Evolutionary conservation across 2,797 vertebrate genomes (phyloP).

Genomic region (Nannoperca australis): DNA sequence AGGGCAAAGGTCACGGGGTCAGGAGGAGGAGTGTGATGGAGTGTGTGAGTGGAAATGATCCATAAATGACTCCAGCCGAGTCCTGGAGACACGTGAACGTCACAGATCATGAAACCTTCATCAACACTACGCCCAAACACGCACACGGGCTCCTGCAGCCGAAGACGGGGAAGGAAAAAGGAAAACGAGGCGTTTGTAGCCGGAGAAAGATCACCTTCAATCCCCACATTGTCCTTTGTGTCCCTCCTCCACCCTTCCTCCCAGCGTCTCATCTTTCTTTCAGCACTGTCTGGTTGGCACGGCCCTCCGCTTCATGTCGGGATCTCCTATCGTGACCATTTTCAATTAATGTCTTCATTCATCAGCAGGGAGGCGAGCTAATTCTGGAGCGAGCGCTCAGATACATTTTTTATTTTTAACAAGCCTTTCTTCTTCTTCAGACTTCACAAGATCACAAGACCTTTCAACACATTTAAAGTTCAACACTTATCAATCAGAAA

Average conservation of each 20-base stretch:
- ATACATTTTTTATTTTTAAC: neutral
- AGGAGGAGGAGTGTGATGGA: neutral
- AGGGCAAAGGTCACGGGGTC: neutral
- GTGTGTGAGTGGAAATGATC: neutral
- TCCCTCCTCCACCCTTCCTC: conserved; percentile 63
- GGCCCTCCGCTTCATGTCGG: conserved; percentile 63
- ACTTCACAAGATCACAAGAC: neutral
- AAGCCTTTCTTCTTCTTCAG: neutral
- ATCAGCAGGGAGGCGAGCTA: conserved; percentile 64
- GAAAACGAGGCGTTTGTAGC: too few relatives aligned
- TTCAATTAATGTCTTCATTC: conserved; percentile 79
- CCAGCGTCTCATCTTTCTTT: conserved; percentile 74
- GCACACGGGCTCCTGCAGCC: too few relatives aligned
- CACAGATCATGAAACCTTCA: neutral
- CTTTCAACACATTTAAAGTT: neutral
- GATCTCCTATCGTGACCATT: conserved; percentile 73
- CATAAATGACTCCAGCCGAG: neutral
- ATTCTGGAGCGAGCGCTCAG: conserved; percentile 54
- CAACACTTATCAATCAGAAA: too few relatives aligned
- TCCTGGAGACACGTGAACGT: too few relatives aligned
- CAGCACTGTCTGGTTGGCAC: conserved; percentile 53
- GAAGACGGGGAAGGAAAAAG: too few relatives aligned
- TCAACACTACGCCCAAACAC: neutral
- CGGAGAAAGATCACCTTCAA: conserved; percentile 68
- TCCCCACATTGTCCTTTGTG: conserved; percentile 65